phyloP scores from a whole-genome alignment of 2,888 invertebrate species.

The Galeruca laticollis region DNA sequence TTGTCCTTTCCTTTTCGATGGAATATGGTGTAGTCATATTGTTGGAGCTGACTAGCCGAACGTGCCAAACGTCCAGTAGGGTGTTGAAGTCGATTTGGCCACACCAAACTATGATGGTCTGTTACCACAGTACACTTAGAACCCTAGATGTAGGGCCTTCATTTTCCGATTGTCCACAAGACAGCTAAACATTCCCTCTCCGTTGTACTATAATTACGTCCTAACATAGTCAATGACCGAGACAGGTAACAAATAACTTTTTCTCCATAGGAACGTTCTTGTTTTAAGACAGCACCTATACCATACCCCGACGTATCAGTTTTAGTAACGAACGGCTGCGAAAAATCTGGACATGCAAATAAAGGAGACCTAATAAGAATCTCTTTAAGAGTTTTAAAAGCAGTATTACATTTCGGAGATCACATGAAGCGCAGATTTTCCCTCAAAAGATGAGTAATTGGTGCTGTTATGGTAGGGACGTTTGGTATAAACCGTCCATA shows the following conservation, averaged over 20 bases:
- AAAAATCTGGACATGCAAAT: constrained; percentile 23
- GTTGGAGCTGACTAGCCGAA: constrained; percentile 39
- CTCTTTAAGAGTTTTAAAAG: neutral
- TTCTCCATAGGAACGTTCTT: constrained; percentile 24
- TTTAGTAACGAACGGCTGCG: neutral
- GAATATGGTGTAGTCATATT: constrained; percentile 32
- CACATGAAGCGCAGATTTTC: neutral
- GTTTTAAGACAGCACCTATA: constrained; percentile 28
- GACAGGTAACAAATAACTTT: constrained; percentile 23
- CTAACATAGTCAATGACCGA: constrained; percentile 10
- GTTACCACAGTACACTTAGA: constrained; percentile 40
- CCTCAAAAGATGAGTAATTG: neutral
- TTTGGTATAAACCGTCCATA: constrained; percentile 1
- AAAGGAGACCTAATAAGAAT: constrained; percentile 6
- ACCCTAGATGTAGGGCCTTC: constrained; percentile 41
- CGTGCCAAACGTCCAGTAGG: constrained; percentile 36
- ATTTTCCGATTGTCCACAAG: constrained; percentile 21
- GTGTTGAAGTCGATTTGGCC: constrained; percentile 34
- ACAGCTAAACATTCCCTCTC: constrained; percentile 12
- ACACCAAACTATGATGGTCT: constrained; percentile 41
- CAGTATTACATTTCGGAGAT: no score
- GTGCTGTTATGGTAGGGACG: constrained; percentile 1
- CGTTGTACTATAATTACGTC: constrained; percentile 21
- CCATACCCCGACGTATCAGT: constrained; percentile 27
- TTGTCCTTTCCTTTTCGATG: constrained; percentile 40